These are phyloP conservation scores for Furnarius figulus DNA, from an alignment of 2,113 vertebrate genomes.

Conservation along the genomic window DNA sequence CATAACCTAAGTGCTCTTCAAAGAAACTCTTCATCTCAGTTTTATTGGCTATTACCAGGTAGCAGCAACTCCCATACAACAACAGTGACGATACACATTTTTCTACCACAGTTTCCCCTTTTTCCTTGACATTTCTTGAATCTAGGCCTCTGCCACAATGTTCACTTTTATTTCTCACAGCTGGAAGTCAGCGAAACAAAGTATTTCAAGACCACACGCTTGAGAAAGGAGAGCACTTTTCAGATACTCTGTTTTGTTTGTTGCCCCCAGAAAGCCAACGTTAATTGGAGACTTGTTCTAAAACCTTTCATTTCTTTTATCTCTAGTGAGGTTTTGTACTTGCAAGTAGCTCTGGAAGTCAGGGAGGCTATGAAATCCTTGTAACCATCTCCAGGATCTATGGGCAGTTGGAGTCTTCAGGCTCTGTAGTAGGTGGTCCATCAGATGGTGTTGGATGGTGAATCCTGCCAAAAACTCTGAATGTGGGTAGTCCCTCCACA, in stretches of 20 bases:
- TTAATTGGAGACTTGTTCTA: not conserved
- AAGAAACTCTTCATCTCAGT: not conserved
- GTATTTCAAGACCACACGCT: not conserved
- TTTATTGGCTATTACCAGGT: constrained; percentile 3
- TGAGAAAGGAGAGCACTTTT: not conserved
- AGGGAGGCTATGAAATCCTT: not conserved
- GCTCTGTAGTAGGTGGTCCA: not conserved
- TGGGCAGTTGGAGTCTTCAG: not conserved
- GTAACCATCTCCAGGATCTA: not conserved
- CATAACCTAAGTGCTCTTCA: constrained; percentile 25
- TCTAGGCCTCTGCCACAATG: not conserved
- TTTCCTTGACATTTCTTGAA: not conserved
- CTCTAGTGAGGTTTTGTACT: not conserved
- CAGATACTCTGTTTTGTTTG: not conserved
- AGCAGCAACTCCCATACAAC: not conserved
- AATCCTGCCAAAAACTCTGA: not conserved
- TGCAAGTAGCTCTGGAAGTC: not conserved
- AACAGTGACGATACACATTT: not conserved
- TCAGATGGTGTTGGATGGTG: not conserved
- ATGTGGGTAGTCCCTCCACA: not conserved
- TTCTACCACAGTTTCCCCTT: not conserved
- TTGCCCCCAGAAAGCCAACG: not conserved
- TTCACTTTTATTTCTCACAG: not conserved
- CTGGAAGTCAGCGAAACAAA: not conserved
- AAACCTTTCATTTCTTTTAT: not conserved